Conservation (phyloP, 2,797 vertebrate genomes). For the Trematomus bernacchii region DNA sequence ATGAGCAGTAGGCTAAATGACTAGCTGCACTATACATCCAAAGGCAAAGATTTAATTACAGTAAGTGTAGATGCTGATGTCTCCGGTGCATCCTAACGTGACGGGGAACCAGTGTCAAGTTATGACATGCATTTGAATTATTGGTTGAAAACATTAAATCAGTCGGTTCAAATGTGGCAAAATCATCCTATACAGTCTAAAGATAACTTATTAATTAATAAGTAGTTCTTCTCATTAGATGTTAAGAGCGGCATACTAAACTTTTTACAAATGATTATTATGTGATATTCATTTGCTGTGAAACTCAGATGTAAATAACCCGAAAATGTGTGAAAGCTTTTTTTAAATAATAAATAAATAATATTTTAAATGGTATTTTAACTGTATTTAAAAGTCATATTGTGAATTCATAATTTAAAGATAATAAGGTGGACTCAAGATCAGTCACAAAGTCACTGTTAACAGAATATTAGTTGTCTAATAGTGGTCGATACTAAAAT, state of each 20-base stretch:
- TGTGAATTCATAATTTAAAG: too few relatives aligned
- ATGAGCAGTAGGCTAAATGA: neutral
- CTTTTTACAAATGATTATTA: neutral
- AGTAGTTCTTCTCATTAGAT: neutral
- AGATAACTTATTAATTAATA: neutral
- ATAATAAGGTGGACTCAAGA: neutral
- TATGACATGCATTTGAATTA: neutral
- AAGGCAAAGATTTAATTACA: neutral
- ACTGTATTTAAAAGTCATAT: too few relatives aligned
- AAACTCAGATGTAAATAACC: neutral
- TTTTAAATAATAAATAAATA: neutral
- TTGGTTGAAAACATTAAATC: slow-evolving; percentile 8
- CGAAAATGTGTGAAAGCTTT: neutral
- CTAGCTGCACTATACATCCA: neutral
- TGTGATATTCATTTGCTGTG: neutral
- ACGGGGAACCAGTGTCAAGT: neutral
- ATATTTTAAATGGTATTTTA: neutral
- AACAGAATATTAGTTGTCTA: neutral
- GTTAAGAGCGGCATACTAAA: neutral
- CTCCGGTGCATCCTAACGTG: neutral
- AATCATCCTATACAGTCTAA: neutral
- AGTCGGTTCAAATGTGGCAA: too few relatives aligned
- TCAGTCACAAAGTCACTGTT: neutral
- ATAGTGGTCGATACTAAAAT: neutral
- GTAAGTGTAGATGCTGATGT: neutral